Conservation (phyloP, 2,797 vertebrate species). For the Luscinia luscinia region DNA sequence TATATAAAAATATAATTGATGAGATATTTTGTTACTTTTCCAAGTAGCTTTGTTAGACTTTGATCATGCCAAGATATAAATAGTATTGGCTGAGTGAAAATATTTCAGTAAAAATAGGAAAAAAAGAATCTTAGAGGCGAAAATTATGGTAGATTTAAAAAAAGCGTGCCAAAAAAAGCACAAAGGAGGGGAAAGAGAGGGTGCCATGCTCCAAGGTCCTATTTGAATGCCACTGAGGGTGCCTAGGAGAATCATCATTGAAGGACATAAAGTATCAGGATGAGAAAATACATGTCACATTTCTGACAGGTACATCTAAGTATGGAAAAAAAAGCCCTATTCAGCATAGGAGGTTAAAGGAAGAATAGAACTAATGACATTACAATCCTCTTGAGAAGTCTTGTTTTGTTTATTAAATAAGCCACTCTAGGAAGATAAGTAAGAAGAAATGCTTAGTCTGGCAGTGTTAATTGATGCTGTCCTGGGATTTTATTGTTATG, state of each 20-base stretch:
- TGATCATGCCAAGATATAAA: conserved; percentile 29
- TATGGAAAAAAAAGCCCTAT: not conserved
- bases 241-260: not conserved
- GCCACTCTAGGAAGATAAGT: conserved; percentile 18
- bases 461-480: conserved; percentile 54
- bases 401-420: conserved; percentile 61
- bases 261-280: not conserved
- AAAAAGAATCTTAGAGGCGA: not conserved
- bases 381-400: conserved; percentile 26
- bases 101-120: not conserved
- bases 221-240: not conserved
- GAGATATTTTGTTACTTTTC: conserved; percentile 15
- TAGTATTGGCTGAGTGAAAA: conserved; percentile 5
- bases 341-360: conserved; percentile 21
- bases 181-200: not conserved
- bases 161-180: fast-evolving
- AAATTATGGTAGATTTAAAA: not conserved
- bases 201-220: not conserved
- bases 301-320: conserved; percentile 43
- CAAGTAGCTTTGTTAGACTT: not conserved
- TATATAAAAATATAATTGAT: not conserved
- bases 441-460: conserved; percentile 61
- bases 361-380: conserved; percentile 47
- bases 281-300: conserved; percentile 1
- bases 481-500: conserved; percentile 42